A percentile compares a stretch with the other conserved stretches of the same genome.
Evolutionary conservation across 2,888 invertebrate species (phyloP).

Genomic region (Empis stercorea): DNA sequence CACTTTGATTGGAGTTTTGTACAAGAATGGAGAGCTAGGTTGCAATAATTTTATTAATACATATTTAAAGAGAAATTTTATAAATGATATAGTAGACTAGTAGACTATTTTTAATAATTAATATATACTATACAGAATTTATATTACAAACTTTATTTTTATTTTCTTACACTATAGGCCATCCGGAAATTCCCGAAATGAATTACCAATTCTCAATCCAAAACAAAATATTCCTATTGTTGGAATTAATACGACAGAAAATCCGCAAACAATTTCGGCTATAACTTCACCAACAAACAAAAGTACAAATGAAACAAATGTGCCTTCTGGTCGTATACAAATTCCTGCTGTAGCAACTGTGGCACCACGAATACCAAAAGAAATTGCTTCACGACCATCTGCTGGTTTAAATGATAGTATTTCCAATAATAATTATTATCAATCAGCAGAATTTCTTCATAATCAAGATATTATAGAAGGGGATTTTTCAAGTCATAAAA

Average conservation of each 20-base stretch:
- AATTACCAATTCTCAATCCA: slow-evolving; percentile 29
- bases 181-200: slow-evolving; percentile 38
- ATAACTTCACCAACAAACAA: not conserved
- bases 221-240: slow-evolving; percentile 17
- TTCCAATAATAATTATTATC: slow-evolving; percentile 5
- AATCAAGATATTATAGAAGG: not conserved
- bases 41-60: not conserved
- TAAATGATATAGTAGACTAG: too few relatives aligned
- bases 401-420: slow-evolving; percentile 9
- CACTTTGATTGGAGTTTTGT: slow-evolving; percentile 62
- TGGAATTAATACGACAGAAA: slow-evolving; percentile 5
- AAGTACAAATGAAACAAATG: not conserved
- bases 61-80: too few relatives aligned
- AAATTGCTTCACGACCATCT: slow-evolving; percentile 22
- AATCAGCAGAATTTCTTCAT: not conserved
- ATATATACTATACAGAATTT: too few relatives aligned
- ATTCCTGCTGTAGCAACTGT: slow-evolving; percentile 32
- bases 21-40: slow-evolving; percentile 60
- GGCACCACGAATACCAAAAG: slow-evolving; percentile 32
- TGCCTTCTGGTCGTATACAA: slow-evolving; percentile 24
- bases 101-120: too few relatives aligned
- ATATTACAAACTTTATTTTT: too few relatives aligned
- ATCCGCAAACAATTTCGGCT: slow-evolving; percentile 4
- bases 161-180: slow-evolving; percentile 30
- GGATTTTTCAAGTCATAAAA: not conserved